Evolutionary conservation across 2,888 invertebrate genomes (phyloP), one percentile per base, ranked within the genome.

Genomic region (Schizotus pectinicornis): DNA sequence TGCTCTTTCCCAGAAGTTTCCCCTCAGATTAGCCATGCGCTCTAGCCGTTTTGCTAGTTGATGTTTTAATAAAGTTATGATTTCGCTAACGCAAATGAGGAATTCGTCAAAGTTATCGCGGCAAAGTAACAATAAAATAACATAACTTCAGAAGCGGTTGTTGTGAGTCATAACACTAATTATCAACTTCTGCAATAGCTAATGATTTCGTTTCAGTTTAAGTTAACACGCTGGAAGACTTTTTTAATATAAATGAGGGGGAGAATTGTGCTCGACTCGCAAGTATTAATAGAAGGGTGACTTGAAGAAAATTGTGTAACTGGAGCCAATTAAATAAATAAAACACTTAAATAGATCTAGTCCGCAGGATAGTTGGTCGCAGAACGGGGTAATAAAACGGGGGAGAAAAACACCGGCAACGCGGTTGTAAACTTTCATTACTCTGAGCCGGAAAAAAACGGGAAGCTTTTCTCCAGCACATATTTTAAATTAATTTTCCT

Each of bases 281-380:
- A 31, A 51, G 42, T 43, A 43, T 42, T 43, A 42, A 50, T 50
- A 50, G 38, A 36, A 46, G 37, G 56, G 49, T 37, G 42, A 36
- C 31, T 52, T 39, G 32, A 33, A 47, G 41, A 47, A 57, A 57
- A 57, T 42, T 57, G 52, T 47, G 36, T 64, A 68, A 66, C 65
- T 63, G 63, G 56, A 64, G 58, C 64, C 68, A 69, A 68, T 69
- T 69, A 70, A 69, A 69, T 69, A 70, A 69, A 70, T 68, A 70
- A 67, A 69, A 68, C 67, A 66, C 68, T 68, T 69, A 69, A 68
- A 67, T 67, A 69, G 67, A 70, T 69, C 64, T 60, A 56, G 62
- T 62, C 58, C 54, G 50, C 60, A 62, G 61, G 59, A 64, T 64
- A 67, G 64, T 63, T 63, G 63, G 65, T 53, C 63, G 51, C 59